These are phyloP conservation scores for Rhaphigaster nebulosa DNA, from an alignment of 2,888 invertebrate species.

Conservation along the genomic window DNA sequence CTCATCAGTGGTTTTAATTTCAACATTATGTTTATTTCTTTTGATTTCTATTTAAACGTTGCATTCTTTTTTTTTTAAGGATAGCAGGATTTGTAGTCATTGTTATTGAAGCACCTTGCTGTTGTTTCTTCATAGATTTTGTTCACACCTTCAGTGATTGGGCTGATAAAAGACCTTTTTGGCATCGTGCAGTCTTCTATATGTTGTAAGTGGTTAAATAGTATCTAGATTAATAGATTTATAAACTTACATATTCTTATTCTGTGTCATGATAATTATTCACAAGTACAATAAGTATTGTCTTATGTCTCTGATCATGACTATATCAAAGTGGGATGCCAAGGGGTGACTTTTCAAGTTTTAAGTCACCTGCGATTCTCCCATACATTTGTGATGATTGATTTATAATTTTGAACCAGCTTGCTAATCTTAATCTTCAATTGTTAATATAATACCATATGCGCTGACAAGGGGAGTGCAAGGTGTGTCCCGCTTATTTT, in stretches of 20 bases:
- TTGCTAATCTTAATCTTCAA: background rate
- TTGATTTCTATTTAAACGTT: background rate
- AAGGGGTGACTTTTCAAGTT: slow-evolving; percentile 52
- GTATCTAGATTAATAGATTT: background rate
- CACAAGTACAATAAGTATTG: background rate
- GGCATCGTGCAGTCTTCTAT: slow-evolving; percentile 90
- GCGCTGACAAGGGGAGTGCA: no score
- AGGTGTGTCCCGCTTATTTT: no score
- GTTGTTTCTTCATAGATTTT: slow-evolving; percentile 96
- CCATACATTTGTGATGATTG: slow-evolving; percentile 47
- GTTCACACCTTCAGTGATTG: slow-evolving; percentile 88
- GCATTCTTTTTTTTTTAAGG: slow-evolving; percentile 68
- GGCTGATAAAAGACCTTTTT: slow-evolving; percentile 87
- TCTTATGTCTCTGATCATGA: slow-evolving; percentile 32
- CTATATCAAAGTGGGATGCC: slow-evolving; percentile 57
- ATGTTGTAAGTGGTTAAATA: slow-evolving; percentile 78
- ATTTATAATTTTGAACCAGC: background rate
- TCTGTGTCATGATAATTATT: slow-evolving; percentile 51
- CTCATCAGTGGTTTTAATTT: background rate
- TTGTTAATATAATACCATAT: no score
- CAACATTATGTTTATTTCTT: background rate
- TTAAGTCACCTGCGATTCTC: slow-evolving; percentile 56
- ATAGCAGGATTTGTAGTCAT: slow-evolving; percentile 89
- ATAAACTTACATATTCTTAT: background rate
- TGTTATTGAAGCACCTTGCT: slow-evolving; percentile 95